Evolutionary conservation across 2,797 vertebrate species (phyloP).

Genomic region (Anguilla megastoma): DNA sequence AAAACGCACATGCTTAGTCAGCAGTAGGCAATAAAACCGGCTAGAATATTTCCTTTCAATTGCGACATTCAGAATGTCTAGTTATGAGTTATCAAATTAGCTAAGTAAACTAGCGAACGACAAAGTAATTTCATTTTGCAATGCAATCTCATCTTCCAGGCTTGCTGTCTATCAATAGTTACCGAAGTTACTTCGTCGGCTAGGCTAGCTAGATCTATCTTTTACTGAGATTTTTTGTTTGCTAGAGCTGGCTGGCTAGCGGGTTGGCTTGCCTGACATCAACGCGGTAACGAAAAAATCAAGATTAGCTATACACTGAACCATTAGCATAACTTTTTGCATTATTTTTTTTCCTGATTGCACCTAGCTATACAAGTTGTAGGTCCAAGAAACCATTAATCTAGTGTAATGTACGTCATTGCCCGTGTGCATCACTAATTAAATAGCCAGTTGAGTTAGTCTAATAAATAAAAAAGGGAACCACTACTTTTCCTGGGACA

Average conservation of each 20-base stretch:
- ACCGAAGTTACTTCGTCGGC: not conserved
- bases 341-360: not conserved
- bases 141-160: not conserved
- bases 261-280: not conserved
- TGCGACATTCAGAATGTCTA: not conserved
- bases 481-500: not conserved
- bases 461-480: not conserved
- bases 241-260: not conserved
- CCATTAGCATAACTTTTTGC: not conserved
- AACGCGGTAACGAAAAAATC: not conserved
- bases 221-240: not conserved
- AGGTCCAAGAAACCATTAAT: not conserved
- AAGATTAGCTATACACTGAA: not conserved
- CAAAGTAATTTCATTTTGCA: no score
- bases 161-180: not conserved
- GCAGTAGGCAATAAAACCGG: not conserved
- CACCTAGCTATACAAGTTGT: not conserved
- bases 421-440: not conserved
- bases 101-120: not conserved
- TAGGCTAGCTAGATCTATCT: not conserved
- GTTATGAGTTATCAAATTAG: not conserved
- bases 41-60: not conserved
- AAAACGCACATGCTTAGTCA: not conserved
- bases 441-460: not conserved
- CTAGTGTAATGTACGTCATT: not conserved